Evolutionary conservation across 2,888 invertebrate genomes (phyloP).

Genomic region (Blastobasis lacticolella): DNA sequence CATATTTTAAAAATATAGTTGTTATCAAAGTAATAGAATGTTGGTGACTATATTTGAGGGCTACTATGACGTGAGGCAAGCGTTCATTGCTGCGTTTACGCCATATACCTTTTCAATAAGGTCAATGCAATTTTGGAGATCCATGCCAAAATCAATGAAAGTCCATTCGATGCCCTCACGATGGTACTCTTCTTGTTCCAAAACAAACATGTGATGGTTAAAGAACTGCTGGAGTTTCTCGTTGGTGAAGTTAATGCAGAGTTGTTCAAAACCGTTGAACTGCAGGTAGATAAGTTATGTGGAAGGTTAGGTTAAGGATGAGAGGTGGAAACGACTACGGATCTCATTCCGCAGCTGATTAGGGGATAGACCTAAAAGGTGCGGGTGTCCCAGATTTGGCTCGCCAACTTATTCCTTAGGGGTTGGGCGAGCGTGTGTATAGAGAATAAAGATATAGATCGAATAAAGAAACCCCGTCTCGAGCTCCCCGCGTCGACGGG

Average conservation of each 20-base stretch:
- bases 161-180: conserved; percentile 96
- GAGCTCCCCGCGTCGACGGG: conserved; percentile 38
- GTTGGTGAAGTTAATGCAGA: conserved; percentile 99
- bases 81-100: conserved; percentile 66
- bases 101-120: conserved; percentile 92
- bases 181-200: conserved; percentile 98
- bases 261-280: conserved; percentile 97
- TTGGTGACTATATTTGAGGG: conserved; percentile 38
- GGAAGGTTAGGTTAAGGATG: conserved; percentile 49
- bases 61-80: conserved; percentile 65
- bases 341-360: conserved; percentile 55
- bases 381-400: conserved; percentile 9
- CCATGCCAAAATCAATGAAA: conserved; percentile 98
- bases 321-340: conserved; percentile 43
- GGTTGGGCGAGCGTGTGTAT: neutral
- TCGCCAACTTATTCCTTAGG: neutral
- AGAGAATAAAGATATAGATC: conserved; percentile 5
- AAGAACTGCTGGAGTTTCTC: conserved; percentile 98
- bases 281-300: conserved; percentile 72
- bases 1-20: neutral
- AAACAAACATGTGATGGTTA: conserved; percentile 98
- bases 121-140: conserved; percentile 95
- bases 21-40: conserved; percentile 13
- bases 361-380: conserved; percentile 23
- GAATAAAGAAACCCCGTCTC: conserved; percentile 18